These are phyloP conservation scores for Heliconius hewitsoni DNA, from an alignment of 1,140 invertebrate species.

Conservation along the genomic window DNA sequence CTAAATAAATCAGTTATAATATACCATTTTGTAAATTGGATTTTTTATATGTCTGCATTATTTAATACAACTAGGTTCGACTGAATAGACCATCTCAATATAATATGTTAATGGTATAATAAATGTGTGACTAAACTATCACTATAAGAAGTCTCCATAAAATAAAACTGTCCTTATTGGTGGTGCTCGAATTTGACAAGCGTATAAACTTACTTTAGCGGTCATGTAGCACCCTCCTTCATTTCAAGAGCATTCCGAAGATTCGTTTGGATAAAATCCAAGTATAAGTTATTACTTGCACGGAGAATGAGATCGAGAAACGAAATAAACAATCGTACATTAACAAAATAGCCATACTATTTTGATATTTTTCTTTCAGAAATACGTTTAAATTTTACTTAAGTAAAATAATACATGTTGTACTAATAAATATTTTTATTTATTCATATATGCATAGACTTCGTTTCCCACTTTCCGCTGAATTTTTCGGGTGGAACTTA, in stretches of 20 bases:
- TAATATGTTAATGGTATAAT: slow-evolving; percentile 41
- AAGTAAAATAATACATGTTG: too few relatives aligned
- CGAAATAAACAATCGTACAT: slow-evolving; percentile 6
- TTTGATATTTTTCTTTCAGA: background rate
- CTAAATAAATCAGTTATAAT: background rate
- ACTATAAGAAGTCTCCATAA: slow-evolving; percentile 39
- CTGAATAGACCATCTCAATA: slow-evolving; percentile 18
- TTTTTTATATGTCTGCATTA: slow-evolving; percentile 12
- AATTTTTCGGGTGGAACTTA: too few relatives aligned
- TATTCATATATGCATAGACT: too few relatives aligned
- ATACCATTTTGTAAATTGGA: background rate
- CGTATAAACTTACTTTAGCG: slow-evolving; percentile 48
- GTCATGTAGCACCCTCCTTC: slow-evolving; percentile 43
- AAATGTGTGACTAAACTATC: slow-evolving; percentile 46
- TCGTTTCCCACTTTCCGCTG: too few relatives aligned
- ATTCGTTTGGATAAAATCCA: slow-evolving; percentile 42
- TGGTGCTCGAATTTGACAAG: slow-evolving; percentile 46
- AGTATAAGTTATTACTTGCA: slow-evolving; percentile 27
- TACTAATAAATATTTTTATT: too few relatives aligned
- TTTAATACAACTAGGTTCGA: slow-evolving; percentile 14
- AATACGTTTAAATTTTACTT: too few relatives aligned
- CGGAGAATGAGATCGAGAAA: background rate
- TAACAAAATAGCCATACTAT: background rate
- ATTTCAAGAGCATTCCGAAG: slow-evolving; percentile 28
- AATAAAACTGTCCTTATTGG: slow-evolving; percentile 52